Conservation (phyloP, 2,888 invertebrate genomes). For the Diloba caeruleocephala region DNA sequence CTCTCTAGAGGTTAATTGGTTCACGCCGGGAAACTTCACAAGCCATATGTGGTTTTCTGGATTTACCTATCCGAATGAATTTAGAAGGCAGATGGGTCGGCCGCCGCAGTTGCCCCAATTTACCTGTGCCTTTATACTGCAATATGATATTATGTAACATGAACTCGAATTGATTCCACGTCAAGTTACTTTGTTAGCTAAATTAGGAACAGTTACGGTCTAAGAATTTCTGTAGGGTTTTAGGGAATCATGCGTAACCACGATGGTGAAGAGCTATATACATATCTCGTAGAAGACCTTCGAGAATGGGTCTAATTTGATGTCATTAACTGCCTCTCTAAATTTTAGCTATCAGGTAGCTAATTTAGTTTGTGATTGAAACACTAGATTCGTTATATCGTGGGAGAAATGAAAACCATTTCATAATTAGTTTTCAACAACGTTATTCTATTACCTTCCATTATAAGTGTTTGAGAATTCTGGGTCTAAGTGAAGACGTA, state of each 20-base stretch:
- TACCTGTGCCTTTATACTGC: conserved; percentile 58
- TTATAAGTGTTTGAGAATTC: conserved; percentile 38
- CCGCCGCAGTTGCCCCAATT: conserved; percentile 54
- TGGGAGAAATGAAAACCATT: conserved; percentile 25
- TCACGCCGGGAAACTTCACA: conserved; percentile 71
- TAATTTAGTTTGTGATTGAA: conserved; percentile 18
- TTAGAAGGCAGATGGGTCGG: conserved; percentile 62
- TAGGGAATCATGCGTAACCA: conserved; percentile 9
- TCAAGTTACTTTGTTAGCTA: conserved; percentile 49
- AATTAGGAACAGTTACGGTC: conserved; percentile 28
- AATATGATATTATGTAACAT: conserved; percentile 63
- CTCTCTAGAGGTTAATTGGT: conserved; percentile 76
- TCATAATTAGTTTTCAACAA: conserved; percentile 4
- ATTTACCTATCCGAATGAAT: conserved; percentile 68
- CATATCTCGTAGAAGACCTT: too few species aligned
- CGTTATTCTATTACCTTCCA: conserved; percentile 24
- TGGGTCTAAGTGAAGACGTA: conserved; percentile 42
- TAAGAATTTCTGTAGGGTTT: conserved; percentile 21
- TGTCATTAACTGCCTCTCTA: neutral
- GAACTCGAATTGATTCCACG: conserved; percentile 58
- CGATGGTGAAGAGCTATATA: too few species aligned
- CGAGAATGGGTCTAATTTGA: too few species aligned
- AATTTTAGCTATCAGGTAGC: neutral
- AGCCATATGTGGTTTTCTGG: conserved; percentile 78
- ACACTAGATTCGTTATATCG: conserved; percentile 5